Base-by-base conservation (phyloP, 2,888 invertebrate species). In the Nomada fabriciana region DNA sequence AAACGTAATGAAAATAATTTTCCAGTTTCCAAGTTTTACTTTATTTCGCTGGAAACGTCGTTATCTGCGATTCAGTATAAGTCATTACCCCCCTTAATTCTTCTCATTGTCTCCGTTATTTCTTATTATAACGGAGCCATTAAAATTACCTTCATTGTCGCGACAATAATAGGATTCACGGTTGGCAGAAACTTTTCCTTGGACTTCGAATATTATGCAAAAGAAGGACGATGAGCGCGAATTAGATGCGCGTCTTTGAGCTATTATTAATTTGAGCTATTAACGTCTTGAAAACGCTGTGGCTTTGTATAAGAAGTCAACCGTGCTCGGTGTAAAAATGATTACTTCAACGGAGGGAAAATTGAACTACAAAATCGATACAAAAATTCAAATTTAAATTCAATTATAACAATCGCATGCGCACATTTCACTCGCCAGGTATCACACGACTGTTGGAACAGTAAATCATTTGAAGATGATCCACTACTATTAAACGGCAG, bases 81-180 rank as follows among this genome's bases (percentile, higher is more conserved):
- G 57, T 72, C 70, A 50, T 80, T 80, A 71, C 20, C 55, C 61
- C 52, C 67, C 67, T 77, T 9, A 20, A 63, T 72, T 72, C 67
- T 36, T 29, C 61, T n/a, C 29, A 73, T 81, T 81, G 69, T 73
- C 53, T 47, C 59, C 69, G 29, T 79, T 73, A 53, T 20, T 47
- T 63, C 68, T 68, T 81, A 81, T 78, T 73, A 72, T 79, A 69
- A 79, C 73, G 64, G 53, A 57, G 67, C 42, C 75, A 71, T 80
- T 80, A 76, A 71, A 82, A 75, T 75, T 75, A 68, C 70, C 69
- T 59, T 72, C 76, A 80, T 80, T 80, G 75, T 70, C 47, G 55
- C 64, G 42, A 52, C 25, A 67, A 69, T 80, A 75, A 82, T 75
- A 75, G 60, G 25, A 74, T 63, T 60, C 79, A 50, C 36, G 50